These are phyloP conservation scores for Siphlonurus alternatus DNA, from an alignment of 2,888 invertebrate genomes.

Conservation along the genomic window DNA sequence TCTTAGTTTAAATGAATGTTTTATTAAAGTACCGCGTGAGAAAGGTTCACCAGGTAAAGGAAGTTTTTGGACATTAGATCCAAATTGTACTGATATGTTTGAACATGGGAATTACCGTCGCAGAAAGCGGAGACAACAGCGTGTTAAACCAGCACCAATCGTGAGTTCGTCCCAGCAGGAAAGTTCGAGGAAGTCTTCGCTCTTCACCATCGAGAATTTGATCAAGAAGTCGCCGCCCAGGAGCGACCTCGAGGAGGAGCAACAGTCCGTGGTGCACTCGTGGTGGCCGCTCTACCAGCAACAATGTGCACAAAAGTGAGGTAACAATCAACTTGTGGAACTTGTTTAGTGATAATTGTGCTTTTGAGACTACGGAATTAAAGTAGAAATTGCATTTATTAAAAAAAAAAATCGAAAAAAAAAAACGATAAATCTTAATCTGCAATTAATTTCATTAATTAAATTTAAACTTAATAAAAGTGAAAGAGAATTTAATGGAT, in stretches of 20 bases:
- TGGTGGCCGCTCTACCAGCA: neutral
- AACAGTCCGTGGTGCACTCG: neutral
- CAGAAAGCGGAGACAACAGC: neutral
- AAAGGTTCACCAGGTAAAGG: slow-evolving; percentile 46
- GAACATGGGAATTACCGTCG: slow-evolving; percentile 68
- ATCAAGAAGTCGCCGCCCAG: slow-evolving; percentile 7
- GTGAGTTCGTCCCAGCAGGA: slow-evolving; percentile 19
- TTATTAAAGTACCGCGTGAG: slow-evolving; percentile 57
- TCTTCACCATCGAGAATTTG: slow-evolving; percentile 9
- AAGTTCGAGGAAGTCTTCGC: slow-evolving; percentile 4
- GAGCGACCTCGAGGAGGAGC: neutral
- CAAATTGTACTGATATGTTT: slow-evolving; percentile 68
- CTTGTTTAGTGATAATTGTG: too few relatives aligned
- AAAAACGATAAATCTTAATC: too few relatives aligned
- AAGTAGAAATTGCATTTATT: too few relatives aligned
- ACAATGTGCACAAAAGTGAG: too few relatives aligned
- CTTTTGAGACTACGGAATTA: too few relatives aligned
- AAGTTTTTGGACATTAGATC: slow-evolving; percentile 65
- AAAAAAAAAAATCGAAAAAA: too few relatives aligned
- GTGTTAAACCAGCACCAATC: too few relatives aligned
- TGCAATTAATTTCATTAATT: too few relatives aligned
- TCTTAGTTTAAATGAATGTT: slow-evolving; percentile 64
- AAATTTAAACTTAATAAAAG: too few relatives aligned
- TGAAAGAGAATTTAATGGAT: too few relatives aligned
- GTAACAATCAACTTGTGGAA: neutral